A percentile compares a stretch with the other conserved stretches of the same genome.
Conservation (phyloP, 2,888 invertebrate genomes). For the Drosophila putrida region DNA sequence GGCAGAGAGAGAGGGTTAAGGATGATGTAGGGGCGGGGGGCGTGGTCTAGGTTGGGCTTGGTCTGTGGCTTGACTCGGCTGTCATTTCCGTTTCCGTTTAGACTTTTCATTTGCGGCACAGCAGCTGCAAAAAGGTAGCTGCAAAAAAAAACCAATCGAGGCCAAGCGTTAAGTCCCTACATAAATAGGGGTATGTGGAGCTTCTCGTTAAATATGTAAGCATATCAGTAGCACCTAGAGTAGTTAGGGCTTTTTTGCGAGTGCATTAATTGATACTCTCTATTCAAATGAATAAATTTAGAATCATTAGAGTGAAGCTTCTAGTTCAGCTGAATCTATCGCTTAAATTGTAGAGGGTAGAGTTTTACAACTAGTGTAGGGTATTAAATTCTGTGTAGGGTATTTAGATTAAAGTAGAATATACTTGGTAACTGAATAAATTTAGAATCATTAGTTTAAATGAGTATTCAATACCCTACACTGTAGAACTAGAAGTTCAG, state of each 20-base stretch:
- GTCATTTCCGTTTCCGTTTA: constrained; percentile 59
- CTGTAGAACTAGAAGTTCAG: no score
- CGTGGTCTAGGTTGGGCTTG: neutral
- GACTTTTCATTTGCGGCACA: constrained; percentile 47
- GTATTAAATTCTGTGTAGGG: no score
- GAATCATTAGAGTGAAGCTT: neutral
- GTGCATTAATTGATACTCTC: neutral
- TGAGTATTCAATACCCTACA: no score
- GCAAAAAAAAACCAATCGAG: constrained; percentile 45
- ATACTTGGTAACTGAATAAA: no score
- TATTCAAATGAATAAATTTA: no score
- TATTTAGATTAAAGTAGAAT: no score
- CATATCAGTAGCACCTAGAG: neutral
- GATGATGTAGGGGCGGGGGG: neutral
- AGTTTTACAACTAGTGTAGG: neutral
- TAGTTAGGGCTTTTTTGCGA: neutral
- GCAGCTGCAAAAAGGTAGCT: constrained; percentile 36
- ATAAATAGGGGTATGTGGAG: neutral
- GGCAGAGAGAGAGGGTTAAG: neutral
- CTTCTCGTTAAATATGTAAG: neutral
- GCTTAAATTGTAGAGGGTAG: neutral
- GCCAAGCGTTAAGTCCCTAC: constrained; percentile 15
- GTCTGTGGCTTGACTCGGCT: constrained; percentile 37
- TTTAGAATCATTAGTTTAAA: no score
- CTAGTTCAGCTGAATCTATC: neutral